Percentiles rank a stretch among this genome's conserved stretches.
Conservation (phyloP, 2,113 vertebrate species). For the Gobiocypris rarus region DNA sequence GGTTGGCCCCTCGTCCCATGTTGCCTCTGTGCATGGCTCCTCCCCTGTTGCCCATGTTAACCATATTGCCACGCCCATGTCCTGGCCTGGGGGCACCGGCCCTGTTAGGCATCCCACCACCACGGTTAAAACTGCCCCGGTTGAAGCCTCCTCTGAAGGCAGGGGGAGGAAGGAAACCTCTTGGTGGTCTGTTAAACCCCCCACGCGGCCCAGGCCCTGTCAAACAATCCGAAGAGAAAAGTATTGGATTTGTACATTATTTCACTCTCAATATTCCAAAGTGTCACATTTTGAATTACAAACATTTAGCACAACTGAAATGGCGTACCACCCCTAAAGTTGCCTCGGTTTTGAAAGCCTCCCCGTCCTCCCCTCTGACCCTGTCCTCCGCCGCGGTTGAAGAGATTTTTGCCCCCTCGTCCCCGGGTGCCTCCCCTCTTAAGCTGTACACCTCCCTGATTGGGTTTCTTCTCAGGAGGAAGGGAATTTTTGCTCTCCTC, state of each 20-base stretch:
- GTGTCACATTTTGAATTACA: neutral
- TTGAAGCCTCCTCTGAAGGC: constrained; percentile 88
- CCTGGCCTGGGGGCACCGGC: constrained; percentile 70
- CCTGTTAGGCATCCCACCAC: constrained; percentile 72
- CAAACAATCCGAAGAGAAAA: neutral
- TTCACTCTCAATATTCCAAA: no score
- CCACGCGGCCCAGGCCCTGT: constrained; percentile 84
- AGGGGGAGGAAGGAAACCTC: constrained; percentile 75
- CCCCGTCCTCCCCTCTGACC: constrained; percentile 84
- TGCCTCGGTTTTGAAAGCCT: constrained; percentile 91
- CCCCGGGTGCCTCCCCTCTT: constrained; percentile 86
- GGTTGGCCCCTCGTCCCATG: constrained; percentile 71
- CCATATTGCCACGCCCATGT: constrained; percentile 69
- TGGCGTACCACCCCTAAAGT: constrained; percentile 89
- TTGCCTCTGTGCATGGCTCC: constrained; percentile 72
- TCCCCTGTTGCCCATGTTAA: constrained; percentile 63
- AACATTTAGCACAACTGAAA: neutral
- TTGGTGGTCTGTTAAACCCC: constrained; percentile 72
- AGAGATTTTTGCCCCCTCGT: constrained; percentile 90
- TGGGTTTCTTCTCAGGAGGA: constrained; percentile 95
- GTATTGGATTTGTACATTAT: neutral
- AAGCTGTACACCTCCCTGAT: constrained; percentile 81
- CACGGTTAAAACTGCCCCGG: constrained; percentile 88
- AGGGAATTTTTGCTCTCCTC: constrained; percentile 95
- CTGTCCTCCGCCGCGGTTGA: constrained; percentile 82